Conservation (phyloP, 2,113 vertebrate species). For the Eira barbara region DNA sequence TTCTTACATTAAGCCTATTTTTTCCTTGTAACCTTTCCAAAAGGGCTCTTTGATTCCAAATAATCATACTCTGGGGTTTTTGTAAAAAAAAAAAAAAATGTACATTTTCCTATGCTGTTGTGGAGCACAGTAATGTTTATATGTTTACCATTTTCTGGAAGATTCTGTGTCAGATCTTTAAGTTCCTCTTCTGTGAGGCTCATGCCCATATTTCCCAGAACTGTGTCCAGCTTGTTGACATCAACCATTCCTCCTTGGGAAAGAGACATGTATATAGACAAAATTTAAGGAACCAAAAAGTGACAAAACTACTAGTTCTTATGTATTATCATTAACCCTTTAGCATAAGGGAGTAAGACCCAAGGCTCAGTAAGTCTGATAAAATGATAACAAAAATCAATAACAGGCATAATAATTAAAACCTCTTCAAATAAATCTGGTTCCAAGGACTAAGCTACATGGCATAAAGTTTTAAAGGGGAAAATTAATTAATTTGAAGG, state of each 20-base stretch:
- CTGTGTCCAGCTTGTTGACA: not conserved
- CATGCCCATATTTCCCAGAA: not conserved
- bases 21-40: not conserved
- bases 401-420: not conserved
- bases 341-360: not conserved
- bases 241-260: not conserved
- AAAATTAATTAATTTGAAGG: not conserved
- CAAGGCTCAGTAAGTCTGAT: not conserved
- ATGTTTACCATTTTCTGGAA: slow-evolving; percentile 4
- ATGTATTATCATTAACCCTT: not conserved
- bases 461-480: not conserved
- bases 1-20: not conserved
- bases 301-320: not conserved
- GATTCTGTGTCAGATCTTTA: not conserved
- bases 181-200: not conserved
- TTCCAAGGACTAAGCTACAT: not conserved
- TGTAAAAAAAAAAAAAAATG: not conserved
- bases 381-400: not conserved
- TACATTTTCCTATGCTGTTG: not conserved
- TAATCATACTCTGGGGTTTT: not conserved
- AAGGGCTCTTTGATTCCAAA: not conserved
- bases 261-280: not conserved
- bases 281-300: not conserved
- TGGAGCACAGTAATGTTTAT: not conserved
- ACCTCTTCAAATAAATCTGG: not conserved